These are phyloP conservation scores for Ochropleura leucogaster DNA, from an alignment of 2,888 invertebrate species.

Conservation along the genomic window DNA sequence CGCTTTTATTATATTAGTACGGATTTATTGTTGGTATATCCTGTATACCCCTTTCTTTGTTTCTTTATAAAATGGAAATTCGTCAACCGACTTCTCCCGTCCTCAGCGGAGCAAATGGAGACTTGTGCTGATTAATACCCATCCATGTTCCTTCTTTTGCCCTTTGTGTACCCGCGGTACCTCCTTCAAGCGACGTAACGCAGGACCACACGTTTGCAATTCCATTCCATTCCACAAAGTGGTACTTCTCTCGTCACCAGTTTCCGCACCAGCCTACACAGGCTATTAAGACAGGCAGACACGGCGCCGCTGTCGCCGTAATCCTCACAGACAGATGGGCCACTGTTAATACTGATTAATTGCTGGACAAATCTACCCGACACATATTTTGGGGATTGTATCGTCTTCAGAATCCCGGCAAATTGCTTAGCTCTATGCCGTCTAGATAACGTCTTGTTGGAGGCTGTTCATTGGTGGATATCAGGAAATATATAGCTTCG, in stretches of 20 bases:
- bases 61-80: too few relatives aligned
- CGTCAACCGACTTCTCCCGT: too few relatives aligned
- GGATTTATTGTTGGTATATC: not conserved
- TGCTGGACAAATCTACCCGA: constrained; percentile 65
- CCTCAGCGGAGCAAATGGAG: too few relatives aligned
- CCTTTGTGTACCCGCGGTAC: too few relatives aligned
- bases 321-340: constrained; percentile 69
- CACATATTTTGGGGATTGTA: constrained; percentile 71
- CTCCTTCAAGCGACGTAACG: too few relatives aligned
- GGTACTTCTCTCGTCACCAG: constrained; percentile 23
- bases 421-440: constrained; percentile 56
- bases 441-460: constrained; percentile 52
- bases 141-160: too few relatives aligned
- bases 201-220: not conserved
- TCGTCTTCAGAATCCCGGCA: constrained; percentile 57
- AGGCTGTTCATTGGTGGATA: constrained; percentile 28
- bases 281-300: constrained; percentile 60
- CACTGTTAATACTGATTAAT: constrained; percentile 71
- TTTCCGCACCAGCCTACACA: constrained; percentile 37
- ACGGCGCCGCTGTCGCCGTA: constrained; percentile 63
- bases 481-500: constrained; percentile 3
- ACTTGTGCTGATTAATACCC: too few relatives aligned
- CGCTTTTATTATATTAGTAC: too few relatives aligned
- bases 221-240: not conserved
- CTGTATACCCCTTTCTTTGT: not conserved